Evolutionary conservation across 2,888 invertebrate genomes (phyloP), one percentile per base, ranked within the genome.

Genomic region (Callinectes sapidus): DNA sequence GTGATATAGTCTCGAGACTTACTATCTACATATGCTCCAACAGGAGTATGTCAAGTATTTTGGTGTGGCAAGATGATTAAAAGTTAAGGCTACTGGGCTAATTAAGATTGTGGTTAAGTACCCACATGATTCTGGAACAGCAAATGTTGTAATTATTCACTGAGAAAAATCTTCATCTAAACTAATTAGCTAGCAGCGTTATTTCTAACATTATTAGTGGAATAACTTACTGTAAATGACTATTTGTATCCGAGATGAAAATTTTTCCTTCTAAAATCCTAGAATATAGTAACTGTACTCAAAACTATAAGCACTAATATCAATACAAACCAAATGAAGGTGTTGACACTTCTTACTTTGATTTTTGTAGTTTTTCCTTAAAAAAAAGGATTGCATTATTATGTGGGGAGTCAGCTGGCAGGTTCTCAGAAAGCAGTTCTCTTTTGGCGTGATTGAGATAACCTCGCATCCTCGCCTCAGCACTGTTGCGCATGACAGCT

Each of bases 401-500:
- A 3, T 42, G 23, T 2, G 90, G 90, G 16, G 90, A 86, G 28
- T 42, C 54, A 14, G 18, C n/a, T 23, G n/a, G 77, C 1, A 77
- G n/a, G 1, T 28, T 61, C 3, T 55, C 61, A 8, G 55, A n/a
- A 18, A 91, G 85, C 5, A 94, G 66, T 54, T 93, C 92, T 39
- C 87, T 90, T 90, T 93, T 90, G 18, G 92, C n/a, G 13, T 90
- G 71, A 13, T 93, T 32, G 1, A 94, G 35, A 66, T 94, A 94
- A 42, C 93, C 87, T 81, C 93, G 71, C 91, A 94, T 93, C 39
- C 94, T 71, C 16, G 85, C 71, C 88, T 93, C 92, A 32, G 93
- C 93, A 91, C 93, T 94, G 66, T 92, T 93, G 88, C 92, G 66
- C 92, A 94, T 87, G 42, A 94, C 94, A 54, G 85, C 90, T 87